These are phyloP conservation scores for Struthidea cinerea DNA, from an alignment of 2,113 vertebrate genomes.

Conservation along the genomic window DNA sequence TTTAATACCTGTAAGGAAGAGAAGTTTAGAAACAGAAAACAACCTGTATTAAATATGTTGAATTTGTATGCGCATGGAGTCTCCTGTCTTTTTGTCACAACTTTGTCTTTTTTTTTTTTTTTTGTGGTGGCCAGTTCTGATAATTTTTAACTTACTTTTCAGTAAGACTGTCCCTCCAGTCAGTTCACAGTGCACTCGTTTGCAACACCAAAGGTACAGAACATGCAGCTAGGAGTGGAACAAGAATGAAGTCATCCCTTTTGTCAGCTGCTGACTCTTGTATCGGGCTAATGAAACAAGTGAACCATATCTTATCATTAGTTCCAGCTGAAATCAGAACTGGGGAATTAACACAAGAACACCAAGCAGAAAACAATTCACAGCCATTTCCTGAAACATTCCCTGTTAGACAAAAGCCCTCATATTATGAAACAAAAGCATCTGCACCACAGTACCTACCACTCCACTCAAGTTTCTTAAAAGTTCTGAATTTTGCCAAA, in stretches of 20 bases:
- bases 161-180: neutral
- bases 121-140: neutral
- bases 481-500: neutral
- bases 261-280: slow-evolving; percentile 41
- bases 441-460: neutral
- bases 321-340: slow-evolving; percentile 37
- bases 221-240: neutral
- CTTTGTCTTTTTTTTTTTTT: neutral
- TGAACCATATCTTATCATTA: slow-evolving; percentile 6
- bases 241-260: slow-evolving; percentile 34
- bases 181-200: neutral
- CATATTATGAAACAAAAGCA: neutral
- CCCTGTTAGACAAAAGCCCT: neutral
- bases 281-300: neutral
- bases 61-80: neutral
- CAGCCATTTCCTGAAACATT: neutral
- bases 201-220: neutral
- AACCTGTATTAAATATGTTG: neutral
- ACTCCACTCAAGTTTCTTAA: neutral
- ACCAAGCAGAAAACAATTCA: neutral
- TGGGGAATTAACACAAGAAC: neutral
- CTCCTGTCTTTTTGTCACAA: neutral
- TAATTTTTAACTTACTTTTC: neutral
- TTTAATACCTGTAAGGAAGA: neutral
- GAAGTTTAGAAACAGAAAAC: neutral